Conservation (phyloP, 1,140 invertebrate species). For the Eulimnadia texana region DNA sequence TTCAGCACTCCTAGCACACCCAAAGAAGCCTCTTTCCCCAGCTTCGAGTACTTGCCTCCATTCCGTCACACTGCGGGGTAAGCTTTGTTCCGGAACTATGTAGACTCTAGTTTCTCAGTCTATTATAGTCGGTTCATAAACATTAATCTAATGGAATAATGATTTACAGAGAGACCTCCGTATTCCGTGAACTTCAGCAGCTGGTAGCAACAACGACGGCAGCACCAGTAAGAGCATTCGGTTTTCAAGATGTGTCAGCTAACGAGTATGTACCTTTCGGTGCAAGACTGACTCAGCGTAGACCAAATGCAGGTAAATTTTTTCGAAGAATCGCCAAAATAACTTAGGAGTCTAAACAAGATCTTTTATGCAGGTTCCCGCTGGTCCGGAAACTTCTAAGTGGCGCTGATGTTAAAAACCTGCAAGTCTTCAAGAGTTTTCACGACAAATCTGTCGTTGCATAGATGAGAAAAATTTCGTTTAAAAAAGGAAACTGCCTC, state of each 20-base stretch:
- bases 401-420: too few species aligned
- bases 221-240: not conserved
- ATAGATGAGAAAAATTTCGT: too few species aligned
- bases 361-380: not conserved
- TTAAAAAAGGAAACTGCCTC: too few species aligned
- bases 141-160: too few species aligned
- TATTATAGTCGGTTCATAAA: too few species aligned
- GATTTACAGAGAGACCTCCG: too few species aligned
- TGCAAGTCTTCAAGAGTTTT: too few species aligned
- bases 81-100: too few species aligned
- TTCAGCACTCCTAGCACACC: constrained; percentile 10
- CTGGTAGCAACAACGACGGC: not conserved
- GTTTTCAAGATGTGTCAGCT: not conserved
- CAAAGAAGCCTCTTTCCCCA: constrained; percentile 1
- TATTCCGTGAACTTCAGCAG: not conserved
- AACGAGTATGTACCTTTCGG: not conserved
- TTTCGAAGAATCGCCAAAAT: not conserved
- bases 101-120: too few species aligned
- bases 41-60: constrained; percentile 12
- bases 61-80: too few species aligned
- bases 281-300: not conserved
- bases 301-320: constrained; percentile 2
- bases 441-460: too few species aligned
- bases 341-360: not conserved
- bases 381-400: not conserved